phyloP scores from a whole-genome alignment of 2,113 vertebrate genomes.

The Sturnus vulgaris region DNA sequence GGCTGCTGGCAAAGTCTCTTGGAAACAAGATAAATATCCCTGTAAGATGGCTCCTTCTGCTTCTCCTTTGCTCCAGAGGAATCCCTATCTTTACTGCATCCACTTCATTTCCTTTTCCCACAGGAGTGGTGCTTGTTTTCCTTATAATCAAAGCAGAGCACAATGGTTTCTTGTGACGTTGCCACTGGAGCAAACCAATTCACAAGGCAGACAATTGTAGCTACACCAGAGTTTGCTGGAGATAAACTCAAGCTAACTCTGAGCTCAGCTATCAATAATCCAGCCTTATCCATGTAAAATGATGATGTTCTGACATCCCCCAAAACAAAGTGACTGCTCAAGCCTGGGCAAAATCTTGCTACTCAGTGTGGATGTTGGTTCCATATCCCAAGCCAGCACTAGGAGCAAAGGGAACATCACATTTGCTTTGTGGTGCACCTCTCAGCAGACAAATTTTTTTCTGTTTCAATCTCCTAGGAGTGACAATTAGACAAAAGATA shows the following conservation, averaged over 20 bases:
- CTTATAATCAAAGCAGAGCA: neutral
- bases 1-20: neutral
- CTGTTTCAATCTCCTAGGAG: neutral
- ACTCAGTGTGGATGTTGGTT: neutral
- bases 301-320: neutral
- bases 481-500: neutral
- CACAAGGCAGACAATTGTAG: neutral
- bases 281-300: neutral
- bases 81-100: neutral
- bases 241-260: neutral
- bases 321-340: neutral
- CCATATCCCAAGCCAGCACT: neutral
- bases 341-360: neutral
- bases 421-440: neutral
- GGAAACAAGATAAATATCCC: neutral
- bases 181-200: neutral
- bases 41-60: neutral
- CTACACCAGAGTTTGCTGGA: neutral
- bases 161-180: neutral
- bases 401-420: neutral
- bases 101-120: neutral
- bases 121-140: neutral
- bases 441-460: neutral
- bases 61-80: neutral
- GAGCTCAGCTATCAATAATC: neutral